Conservation (phyloP, 2,888 invertebrate genomes). For the Neoascia interrupta region DNA sequence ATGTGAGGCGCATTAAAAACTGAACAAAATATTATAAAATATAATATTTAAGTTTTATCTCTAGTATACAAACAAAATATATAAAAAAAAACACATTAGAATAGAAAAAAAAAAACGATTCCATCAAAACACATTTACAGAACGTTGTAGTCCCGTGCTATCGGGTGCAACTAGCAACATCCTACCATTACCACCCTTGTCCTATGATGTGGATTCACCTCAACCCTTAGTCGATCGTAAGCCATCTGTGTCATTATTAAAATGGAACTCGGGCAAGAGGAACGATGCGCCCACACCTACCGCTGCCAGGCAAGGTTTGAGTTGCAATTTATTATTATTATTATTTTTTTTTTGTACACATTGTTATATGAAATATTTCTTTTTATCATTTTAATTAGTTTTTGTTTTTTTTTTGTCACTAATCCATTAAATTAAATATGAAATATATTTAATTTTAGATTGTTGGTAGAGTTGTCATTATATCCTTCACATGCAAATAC, state of each 20-base stretch:
- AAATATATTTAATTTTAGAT: neutral
- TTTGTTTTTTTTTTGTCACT: constrained; percentile 30
- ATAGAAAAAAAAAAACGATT: constrained; percentile 42
- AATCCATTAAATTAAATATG: constrained; percentile 29
- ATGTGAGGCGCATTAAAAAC: constrained; percentile 41
- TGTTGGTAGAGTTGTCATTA: constrained; percentile 41
- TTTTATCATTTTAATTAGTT: constrained; percentile 3
- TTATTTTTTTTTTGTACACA: constrained; percentile 23
- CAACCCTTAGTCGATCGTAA: constrained; percentile 86
- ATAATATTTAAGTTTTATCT: neutral
- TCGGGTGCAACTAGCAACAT: constrained; percentile 81
- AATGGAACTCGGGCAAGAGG: constrained; percentile 79
- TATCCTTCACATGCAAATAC: constrained; percentile 72
- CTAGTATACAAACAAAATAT: constrained; percentile 19
- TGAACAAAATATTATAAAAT: constrained; percentile 34
- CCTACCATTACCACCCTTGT: constrained; percentile 81
- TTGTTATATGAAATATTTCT: constrained; percentile 7
- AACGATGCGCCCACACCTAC: constrained; percentile 76
- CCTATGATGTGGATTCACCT: constrained; percentile 85
- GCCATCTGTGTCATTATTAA: constrained; percentile 83
- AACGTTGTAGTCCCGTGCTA: constrained; percentile 86
- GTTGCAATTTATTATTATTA: constrained; percentile 71
- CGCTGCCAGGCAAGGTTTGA: constrained; percentile 82
- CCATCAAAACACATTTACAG: constrained; percentile 79
- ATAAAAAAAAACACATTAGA: constrained; percentile 23